Evolutionary conservation across 2,113 vertebrate species (phyloP).

Genomic region (Sturnira hondurensis): DNA sequence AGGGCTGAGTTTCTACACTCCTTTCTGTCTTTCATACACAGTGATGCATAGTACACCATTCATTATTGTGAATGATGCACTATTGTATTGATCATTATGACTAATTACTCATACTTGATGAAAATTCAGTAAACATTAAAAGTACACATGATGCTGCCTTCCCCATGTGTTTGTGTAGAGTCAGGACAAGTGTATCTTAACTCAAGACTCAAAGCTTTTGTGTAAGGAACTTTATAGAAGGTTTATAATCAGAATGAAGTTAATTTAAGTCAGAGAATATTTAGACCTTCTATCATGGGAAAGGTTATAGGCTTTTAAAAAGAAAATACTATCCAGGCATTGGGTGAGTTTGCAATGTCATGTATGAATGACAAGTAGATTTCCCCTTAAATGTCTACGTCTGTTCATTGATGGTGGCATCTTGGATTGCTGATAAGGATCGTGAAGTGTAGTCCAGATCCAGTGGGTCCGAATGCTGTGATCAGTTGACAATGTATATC

Average conservation of each 20-base stretch:
- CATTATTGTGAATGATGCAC: not conserved
- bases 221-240: not conserved
- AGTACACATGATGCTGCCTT: not conserved
- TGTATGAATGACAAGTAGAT: not conserved
- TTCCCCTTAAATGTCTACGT: not conserved
- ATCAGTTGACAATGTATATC: not conserved
- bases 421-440: not conserved
- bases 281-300: not conserved
- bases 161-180: not conserved
- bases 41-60: not conserved
- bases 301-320: not conserved
- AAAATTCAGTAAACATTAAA: not conserved
- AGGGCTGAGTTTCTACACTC: not conserved
- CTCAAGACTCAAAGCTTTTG: not conserved
- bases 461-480: not conserved
- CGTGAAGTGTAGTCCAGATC: not conserved
- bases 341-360: not conserved
- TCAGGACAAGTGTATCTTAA: conserved; percentile 18
- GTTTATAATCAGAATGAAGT: not conserved
- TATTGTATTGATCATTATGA: conserved; percentile 3
- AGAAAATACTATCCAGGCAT: not conserved
- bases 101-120: conserved; percentile 28
- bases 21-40: conserved; percentile 13
- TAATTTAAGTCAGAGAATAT: conserved; percentile 26
- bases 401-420: not conserved